Percentiles rank a stretch among this genome's conserved stretches.
Conservation (phyloP, 1,140 invertebrate species). For the Lepidurus arcticus region DNA sequence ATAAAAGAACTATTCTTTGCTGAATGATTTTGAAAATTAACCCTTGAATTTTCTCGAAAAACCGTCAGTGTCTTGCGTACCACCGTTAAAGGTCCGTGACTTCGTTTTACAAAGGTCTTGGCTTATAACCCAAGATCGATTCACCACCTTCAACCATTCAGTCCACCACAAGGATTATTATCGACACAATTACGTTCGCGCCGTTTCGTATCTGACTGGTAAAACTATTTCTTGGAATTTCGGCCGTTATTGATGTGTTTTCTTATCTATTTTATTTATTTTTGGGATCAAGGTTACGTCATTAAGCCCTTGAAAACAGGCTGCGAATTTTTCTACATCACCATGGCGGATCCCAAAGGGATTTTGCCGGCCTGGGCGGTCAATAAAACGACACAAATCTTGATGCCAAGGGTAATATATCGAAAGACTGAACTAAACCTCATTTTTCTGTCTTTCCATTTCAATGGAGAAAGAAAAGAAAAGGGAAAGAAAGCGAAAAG, state of each 20-base stretch:
- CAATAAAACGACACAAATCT: conserved; percentile 78
- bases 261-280: not conserved
- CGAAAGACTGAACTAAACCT: conserved; percentile 23
- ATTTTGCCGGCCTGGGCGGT: conserved; percentile 81
- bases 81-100: conserved; percentile 81
- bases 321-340: conserved; percentile 74
- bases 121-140: conserved; percentile 75
- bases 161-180: conserved; percentile 78
- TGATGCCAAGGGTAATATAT: conserved; percentile 64
- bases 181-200: conserved; percentile 71
- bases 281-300: conserved; percentile 44
- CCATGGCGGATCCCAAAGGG: conserved; percentile 80
- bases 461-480: not conserved
- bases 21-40: too few species aligned
- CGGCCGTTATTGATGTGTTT: too few species aligned
- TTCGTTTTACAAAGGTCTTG: conserved; percentile 86
- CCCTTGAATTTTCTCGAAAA: not conserved
- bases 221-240: not conserved
- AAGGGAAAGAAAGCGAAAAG: too few species aligned
- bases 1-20: not conserved
- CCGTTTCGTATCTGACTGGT: conserved; percentile 62
- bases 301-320: conserved; percentile 53
- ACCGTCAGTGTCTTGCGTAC: conserved; percentile 69
- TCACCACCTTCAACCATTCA: conserved; percentile 83
- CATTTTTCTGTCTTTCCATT: conserved; percentile 27